phyloP scores from a whole-genome alignment of 2,888 invertebrate species.

The Sesia bembeciformis region DNA sequence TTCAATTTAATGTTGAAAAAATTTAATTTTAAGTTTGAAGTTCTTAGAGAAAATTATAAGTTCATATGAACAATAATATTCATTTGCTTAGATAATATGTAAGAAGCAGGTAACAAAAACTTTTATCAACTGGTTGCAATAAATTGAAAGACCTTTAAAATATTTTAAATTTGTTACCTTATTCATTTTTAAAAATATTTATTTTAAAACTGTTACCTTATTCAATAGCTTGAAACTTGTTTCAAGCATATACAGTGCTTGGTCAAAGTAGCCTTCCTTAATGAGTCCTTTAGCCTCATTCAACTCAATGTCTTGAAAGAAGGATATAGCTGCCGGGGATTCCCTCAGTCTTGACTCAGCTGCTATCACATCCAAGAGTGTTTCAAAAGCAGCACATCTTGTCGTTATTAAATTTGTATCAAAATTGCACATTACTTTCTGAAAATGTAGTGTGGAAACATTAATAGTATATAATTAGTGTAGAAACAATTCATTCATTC shows the following conservation, averaged over 20 bases:
- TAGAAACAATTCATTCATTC: no score
- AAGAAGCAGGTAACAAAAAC: no score
- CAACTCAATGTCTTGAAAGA: conserved; percentile 79
- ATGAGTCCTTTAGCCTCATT: conserved; percentile 75
- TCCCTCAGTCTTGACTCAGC: conserved; percentile 73
- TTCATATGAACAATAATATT: no score
- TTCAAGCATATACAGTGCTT: conserved; percentile 79
- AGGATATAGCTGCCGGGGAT: conserved; percentile 71
- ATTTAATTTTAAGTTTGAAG: no score
- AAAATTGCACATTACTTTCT: conserved; percentile 81
- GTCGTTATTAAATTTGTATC: conserved; percentile 78
- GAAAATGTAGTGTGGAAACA: conserved; percentile 17
- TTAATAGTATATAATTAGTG: no score
- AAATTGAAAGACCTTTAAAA: no score
- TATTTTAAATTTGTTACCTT: no score
- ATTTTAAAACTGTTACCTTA: conserved; percentile 32
- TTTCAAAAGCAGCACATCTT: conserved; percentile 78
- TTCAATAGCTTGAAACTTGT: conserved; percentile 78
- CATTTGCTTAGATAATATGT: no score
- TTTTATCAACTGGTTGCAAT: no score
- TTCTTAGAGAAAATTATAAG: no score
- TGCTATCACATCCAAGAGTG: conserved; percentile 73
- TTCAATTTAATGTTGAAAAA: no score
- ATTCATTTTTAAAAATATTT: no score
- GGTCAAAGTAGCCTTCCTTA: conserved; percentile 71